These are phyloP conservation scores for Kryphioiulus occultus DNA, from an alignment of 2,888 invertebrate genomes.

Conservation along the genomic window DNA sequence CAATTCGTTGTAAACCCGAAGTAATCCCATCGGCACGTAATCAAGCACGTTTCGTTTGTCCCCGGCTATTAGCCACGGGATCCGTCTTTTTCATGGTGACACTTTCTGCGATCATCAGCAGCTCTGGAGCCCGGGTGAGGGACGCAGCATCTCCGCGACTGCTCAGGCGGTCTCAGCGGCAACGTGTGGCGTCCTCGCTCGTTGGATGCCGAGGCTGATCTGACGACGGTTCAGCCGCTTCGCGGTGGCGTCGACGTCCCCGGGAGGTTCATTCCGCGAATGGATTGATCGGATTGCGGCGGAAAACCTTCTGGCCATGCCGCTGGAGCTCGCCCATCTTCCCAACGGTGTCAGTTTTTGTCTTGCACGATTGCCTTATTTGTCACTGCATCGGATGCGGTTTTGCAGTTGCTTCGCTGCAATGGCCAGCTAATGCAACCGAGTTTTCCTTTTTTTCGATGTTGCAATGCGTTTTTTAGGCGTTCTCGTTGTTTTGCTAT, in stretches of 20 bases:
- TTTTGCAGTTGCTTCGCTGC: neutral
- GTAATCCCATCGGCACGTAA: constrained; percentile 49
- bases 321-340: neutral
- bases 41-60: constrained; percentile 39
- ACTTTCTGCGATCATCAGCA: too few species aligned
- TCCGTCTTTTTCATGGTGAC: too few species aligned
- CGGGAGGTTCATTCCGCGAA: neutral
- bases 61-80: too few species aligned
- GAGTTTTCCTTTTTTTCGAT: neutral
- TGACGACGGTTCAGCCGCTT: neutral
- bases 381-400: neutral
- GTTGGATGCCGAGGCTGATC: neutral
- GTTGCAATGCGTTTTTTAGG: neutral
- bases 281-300: constrained; percentile 22
- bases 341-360: neutral
- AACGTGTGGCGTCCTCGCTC: neutral
- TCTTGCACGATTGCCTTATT: neutral
- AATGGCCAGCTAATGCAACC: neutral
- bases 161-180: neutral
- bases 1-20: too few species aligned
- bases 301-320: neutral
- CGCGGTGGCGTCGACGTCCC: neutral
- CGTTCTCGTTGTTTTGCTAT: neutral
- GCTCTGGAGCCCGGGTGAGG: too few species aligned
- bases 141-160: neutral